Evolutionary conservation across 2,113 vertebrate species (phyloP), one percentile per base, ranked within the genome.

Genomic region (Hyperoodon ampullatus): DNA sequence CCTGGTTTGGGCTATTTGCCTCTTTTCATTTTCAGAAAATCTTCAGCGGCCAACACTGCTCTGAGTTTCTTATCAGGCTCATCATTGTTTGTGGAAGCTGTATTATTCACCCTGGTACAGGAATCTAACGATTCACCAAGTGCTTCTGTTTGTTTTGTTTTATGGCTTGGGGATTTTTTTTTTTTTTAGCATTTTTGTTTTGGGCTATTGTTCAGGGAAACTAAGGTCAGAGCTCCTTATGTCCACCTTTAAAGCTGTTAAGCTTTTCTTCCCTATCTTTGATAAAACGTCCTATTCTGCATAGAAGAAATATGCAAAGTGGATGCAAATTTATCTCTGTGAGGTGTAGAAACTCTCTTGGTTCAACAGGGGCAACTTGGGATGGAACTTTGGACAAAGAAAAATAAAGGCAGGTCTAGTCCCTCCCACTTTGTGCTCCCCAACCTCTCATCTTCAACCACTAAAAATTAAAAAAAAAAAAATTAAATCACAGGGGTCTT

Each of bases 21-120:
- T 93, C 88, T 91, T 88, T 93, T 74, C 68, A 74, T 95, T 95
- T 85, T 39, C 80, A 81, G 63, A 87, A 90, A 95, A 71, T 4
- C 74, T 80, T 78, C 65, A 39, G 35, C 12, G 58, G 63, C 30
- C 28, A 5, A 26, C 23, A 6, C 5, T 18, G 5, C 30, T 71
- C 60, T 28, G 10, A 0, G 3, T 92, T 95, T 88, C n/a, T 70
- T 78, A 61, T 71, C 14, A 35, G 58, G 11, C 19, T 89, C 72
- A 30, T 55, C n/a, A 66, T 1, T 68, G 42, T 77, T 88, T 90
- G 55, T 55, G 28, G 8, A 77, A 93, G 55, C 35, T 72, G 5
- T 63, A 6, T 84, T 44, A 61, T n/a, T 95, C 47, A 53, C 12
- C 2, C 21, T 24, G 5, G 35, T 66, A 7, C 70, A 50, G 19